Base-by-base conservation (phyloP, 2,888 invertebrate genomes). In the Deroplatys truncata region DNA sequence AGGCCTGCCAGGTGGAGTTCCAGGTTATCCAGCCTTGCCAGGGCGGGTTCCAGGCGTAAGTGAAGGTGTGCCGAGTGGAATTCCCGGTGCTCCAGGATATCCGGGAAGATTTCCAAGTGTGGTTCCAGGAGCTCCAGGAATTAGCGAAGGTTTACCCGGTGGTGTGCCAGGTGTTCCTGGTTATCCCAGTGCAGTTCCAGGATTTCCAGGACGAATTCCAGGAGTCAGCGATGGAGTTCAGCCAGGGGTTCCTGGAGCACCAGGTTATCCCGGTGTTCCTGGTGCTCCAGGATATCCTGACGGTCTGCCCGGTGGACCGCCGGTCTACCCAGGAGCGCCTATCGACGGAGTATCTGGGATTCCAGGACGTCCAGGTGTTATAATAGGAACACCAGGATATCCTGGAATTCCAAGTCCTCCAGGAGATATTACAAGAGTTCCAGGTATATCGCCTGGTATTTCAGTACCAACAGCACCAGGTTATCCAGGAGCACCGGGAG, bases 301-400 rank as follows among this genome's bases (percentile, higher is more conserved):
- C 89, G 86, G 31, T 28, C 16, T 86, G 29, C 86, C 29, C 49
- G 28, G 56, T 13, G 84, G 16, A 29, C 90, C 56, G 84, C 88
- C 90, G 49, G 84, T 91, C 91, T 90, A 86, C 88, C 9, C 92
- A 92, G 92, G 88, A 56, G 91, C 90, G 86, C 91, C 91, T 49
- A 82, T 28, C 35, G 83, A 88, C n/a, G 84, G 84, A 28, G 29
- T 84, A 43, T 28, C 43, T 16, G 31, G 84, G 15, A 25, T 8
- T 88, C 83, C 31, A 29, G 89, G 91, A n/a, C 89, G 82, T 85
- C 90, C 91, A 72, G 91, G 89, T 72, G 91, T 49, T 9, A 8
- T 49, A 49, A 49, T 8, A 49, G 49, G 49, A 28, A 83, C 84
- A 83, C 86, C 89, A 35, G 49, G 85, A 56, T 84, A 31, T 84